These are phyloP conservation scores for Pyrrhosoma nymphula DNA, from an alignment of 2,888 invertebrate genomes.

Conservation along the genomic window DNA sequence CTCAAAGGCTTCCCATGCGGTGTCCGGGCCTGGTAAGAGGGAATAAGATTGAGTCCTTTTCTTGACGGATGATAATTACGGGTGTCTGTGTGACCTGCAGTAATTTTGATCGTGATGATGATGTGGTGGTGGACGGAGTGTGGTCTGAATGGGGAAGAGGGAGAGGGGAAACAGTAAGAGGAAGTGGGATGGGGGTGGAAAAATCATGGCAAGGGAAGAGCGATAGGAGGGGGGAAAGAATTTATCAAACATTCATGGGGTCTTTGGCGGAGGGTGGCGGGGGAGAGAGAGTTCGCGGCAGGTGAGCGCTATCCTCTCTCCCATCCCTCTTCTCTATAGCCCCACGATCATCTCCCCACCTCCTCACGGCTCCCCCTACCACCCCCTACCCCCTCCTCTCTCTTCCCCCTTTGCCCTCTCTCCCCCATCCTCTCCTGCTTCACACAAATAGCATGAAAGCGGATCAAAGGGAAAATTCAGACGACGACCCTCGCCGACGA, in stretches of 20 bases:
- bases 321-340: no score
- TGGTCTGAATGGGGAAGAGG: background rate
- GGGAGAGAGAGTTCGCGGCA: background rate
- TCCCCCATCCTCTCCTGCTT: background rate
- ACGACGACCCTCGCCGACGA: background rate
- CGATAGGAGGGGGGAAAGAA: background rate
- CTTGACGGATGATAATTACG: background rate
- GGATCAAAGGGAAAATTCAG: constrained; percentile 31
- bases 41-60: background rate
- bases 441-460: constrained; percentile 6
- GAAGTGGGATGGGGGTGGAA: background rate
- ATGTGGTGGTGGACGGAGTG: background rate
- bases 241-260: constrained; percentile 20
- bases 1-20: background rate
- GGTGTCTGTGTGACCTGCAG: background rate
- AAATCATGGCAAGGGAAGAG: background rate
- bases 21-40: background rate
- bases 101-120: background rate
- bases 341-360: background rate
- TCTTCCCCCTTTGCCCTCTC: background rate
- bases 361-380: background rate
- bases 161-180: background rate
- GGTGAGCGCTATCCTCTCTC: background rate
- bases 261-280: background rate
- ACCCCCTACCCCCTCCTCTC: background rate